Evolutionary conservation across 2,797 vertebrate species (phyloP).

Genomic region (Myripristis jacobus): DNA sequence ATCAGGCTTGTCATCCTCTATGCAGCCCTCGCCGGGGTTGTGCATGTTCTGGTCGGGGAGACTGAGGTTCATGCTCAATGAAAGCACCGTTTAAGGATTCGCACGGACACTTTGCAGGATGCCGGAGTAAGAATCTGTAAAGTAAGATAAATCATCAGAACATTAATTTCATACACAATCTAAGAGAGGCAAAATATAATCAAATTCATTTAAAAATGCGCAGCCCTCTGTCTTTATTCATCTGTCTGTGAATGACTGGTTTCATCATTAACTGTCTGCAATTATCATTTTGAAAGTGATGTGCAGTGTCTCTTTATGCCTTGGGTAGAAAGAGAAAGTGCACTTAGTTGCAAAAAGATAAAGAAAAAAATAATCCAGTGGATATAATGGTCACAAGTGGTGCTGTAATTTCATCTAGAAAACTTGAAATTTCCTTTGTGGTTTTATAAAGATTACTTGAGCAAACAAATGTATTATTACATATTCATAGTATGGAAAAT

Average conservation of each 20-base stretch:
- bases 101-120: constrained; percentile 18
- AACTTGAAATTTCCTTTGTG: constrained; percentile 5
- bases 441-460: constrained; percentile 32
- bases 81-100: constrained; percentile 21
- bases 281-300: background rate
- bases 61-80: constrained; percentile 82
- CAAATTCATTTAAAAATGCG: background rate
- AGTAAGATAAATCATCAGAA: constrained; percentile 28
- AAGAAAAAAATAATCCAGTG: constrained; percentile 2
- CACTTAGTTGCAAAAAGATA: constrained; percentile 15
- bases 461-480: constrained; percentile 28
- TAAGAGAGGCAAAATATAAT: background rate
- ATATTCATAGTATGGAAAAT: constrained; percentile 33
- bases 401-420: constrained; percentile 16
- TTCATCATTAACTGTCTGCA: constrained; percentile 1
- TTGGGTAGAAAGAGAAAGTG: constrained; percentile 20
- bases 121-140: constrained; percentile 53
- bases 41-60: constrained; percentile 81
- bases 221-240: background rate
- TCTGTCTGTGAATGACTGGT: background rate
- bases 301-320: constrained; percentile 7
- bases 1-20: constrained; percentile 79
- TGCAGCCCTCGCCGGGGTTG: constrained; percentile 69
- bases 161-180: constrained; percentile 8
- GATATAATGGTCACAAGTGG: background rate